Base-by-base conservation (phyloP, 2,797 vertebrate genomes). In the Gadopsis marmoratus region DNA sequence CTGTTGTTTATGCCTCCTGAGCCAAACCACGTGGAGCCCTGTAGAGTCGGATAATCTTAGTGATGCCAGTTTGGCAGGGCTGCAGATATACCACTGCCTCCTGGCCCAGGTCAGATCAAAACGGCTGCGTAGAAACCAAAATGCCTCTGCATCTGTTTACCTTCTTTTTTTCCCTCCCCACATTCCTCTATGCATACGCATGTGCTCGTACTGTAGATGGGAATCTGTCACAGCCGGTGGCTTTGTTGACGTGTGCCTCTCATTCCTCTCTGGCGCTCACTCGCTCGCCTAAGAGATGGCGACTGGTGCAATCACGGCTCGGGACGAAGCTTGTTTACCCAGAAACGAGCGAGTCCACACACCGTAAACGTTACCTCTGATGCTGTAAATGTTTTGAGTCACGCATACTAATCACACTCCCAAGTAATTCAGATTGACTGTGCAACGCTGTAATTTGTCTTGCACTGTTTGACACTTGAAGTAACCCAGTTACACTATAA, bases 1-100 rank as follows among this genome's bases (percentile, higher is more conserved):
- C 87, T 84, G 78, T 92, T 92, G 89, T 94, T 94, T 90, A 86
- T 84, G 85, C 83, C 47, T 88, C 71, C 72, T 84, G 75, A 85
- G 89, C 91, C 94, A 93, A 92, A 88, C 61, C 86, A 80, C 61
- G 67, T 90, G 89, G 82, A 84, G 92, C 90, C 87, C 90, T 61
- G 82, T 85, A 62, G 91, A 92, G 86, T 83, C 61, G 39, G 78
- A 91, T 94, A 85, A 94, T 92, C 90, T 91, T 56, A 55, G 77
- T 33, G 82, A 89, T 81, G 90, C 81, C 83, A 84, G 67, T 90
- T 91, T 93, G 92, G 92, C 91, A 83, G 71, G 17, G 39, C 71
- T 71, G 68, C 78, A 68, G 59, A 81, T 72, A 86, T 66, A 82
- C 59, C 45, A 54, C 66, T 54, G 78, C 84, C 85, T 87, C 85